Evolutionary conservation across 2,888 invertebrate genomes (phyloP).

Genomic region (Argyresthia albistria): DNA sequence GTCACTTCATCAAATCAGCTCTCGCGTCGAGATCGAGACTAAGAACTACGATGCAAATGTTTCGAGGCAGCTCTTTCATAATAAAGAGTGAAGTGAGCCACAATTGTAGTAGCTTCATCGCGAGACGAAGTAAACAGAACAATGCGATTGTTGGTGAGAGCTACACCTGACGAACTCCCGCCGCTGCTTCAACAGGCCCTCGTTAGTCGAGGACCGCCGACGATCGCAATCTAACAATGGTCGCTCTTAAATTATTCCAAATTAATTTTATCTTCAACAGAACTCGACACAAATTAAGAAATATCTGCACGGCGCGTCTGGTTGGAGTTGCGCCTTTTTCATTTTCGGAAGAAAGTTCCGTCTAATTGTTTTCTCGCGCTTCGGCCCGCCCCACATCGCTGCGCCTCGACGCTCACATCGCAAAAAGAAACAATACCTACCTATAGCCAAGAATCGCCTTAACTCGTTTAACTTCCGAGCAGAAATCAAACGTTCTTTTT

Average conservation of each 20-base stretch:
- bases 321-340: background rate
- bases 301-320: slow-evolving; percentile 4
- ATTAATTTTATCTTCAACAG: slow-evolving; percentile 25
- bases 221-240: background rate
- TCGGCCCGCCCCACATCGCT: background rate
- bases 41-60: too few species aligned
- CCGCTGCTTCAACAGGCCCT: background rate
- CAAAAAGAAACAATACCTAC: slow-evolving; percentile 22
- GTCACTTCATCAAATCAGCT: too few species aligned
- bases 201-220: background rate
- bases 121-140: slow-evolving; percentile 57
- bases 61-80: too few species aligned
- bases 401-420: slow-evolving; percentile 22
- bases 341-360: background rate
- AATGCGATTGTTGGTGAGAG: background rate
- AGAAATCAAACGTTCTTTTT: slow-evolving; percentile 8
- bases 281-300: slow-evolving; percentile 20
- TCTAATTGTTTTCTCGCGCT: slow-evolving; percentile 33
- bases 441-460: slow-evolving; percentile 14
- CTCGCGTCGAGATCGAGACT: too few species aligned
- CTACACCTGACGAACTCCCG: background rate
- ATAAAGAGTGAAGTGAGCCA: slow-evolving; percentile 73
- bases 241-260: slow-evolving; percentile 17
- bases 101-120: slow-evolving; percentile 88
- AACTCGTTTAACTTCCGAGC: slow-evolving; percentile 26